phyloP scores from a whole-genome alignment of 2,888 invertebrate genomes.

The Tiliacea aurago region DNA sequence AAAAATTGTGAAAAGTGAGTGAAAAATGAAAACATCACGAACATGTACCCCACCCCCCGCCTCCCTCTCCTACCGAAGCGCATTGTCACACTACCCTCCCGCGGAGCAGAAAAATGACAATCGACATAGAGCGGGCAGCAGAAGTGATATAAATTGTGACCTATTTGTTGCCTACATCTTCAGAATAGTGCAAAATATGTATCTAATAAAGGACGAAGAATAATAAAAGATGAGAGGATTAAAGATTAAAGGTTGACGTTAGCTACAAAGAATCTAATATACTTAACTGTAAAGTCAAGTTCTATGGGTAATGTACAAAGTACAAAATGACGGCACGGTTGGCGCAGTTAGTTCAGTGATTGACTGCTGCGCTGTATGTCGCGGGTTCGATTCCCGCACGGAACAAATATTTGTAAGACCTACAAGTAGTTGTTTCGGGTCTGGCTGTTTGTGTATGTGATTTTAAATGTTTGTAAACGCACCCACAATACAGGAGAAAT shows the following conservation, averaged over 20 bases:
- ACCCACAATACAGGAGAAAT: too few relatives aligned
- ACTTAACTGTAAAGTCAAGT: too few relatives aligned
- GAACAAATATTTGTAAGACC: too few relatives aligned
- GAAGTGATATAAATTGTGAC: conserved; percentile 18
- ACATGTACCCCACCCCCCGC: conserved; percentile 69
- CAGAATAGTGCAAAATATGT: background rate
- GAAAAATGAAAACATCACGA: conserved; percentile 88
- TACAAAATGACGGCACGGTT: too few relatives aligned
- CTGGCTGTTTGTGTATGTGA: too few relatives aligned
- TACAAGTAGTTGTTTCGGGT: too few relatives aligned
- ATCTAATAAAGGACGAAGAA: background rate
- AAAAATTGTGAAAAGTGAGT: conserved; percentile 81
- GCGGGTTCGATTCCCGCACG: too few relatives aligned
- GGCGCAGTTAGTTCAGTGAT: too few relatives aligned
- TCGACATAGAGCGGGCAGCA: conserved; percentile 70
- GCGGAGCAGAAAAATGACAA: conserved; percentile 82
- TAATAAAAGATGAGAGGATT: background rate
- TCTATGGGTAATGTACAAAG: too few relatives aligned
- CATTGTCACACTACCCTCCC: conserved; percentile 85
- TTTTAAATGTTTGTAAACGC: too few relatives aligned
- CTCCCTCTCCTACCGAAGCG: conserved; percentile 67
- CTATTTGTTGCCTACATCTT: background rate
- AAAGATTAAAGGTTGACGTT: background rate
- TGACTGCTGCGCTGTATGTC: too few relatives aligned
- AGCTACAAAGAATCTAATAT: too few relatives aligned